Evolutionary conservation across 2,888 invertebrate species (phyloP).

Genomic region (Xanthia togata): DNA sequence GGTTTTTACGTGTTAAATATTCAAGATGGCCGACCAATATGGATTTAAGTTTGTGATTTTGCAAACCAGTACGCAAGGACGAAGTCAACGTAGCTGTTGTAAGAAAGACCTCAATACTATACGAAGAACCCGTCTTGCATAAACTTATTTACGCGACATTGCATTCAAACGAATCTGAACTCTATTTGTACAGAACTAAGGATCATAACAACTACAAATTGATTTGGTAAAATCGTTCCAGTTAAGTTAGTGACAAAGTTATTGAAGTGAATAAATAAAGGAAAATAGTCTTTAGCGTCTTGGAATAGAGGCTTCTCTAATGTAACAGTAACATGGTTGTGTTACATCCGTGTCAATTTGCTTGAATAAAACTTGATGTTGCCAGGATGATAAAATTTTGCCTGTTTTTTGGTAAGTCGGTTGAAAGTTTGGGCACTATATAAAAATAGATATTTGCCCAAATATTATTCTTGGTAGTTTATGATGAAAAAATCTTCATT

Average conservation of each 20-base stretch:
- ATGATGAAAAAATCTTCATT: not conserved
- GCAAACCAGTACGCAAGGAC: slow-evolving; percentile 44
- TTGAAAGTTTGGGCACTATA: not conserved
- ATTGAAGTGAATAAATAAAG: not conserved
- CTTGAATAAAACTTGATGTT: slow-evolving; percentile 34
- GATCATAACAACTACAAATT: slow-evolving; percentile 21
- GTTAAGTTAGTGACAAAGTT: slow-evolving; percentile 20
- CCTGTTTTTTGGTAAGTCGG: not conserved
- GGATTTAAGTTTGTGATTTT: slow-evolving; percentile 43
- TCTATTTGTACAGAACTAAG: fast-evolving
- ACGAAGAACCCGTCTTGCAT: slow-evolving; percentile 51
- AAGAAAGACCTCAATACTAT: slow-evolving; percentile 53
- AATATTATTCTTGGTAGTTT: not conserved
- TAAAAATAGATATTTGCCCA: too few species aligned
- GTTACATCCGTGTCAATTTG: slow-evolving; percentile 56
- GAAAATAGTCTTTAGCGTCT: fast-evolving
- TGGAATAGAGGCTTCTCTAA: not conserved
- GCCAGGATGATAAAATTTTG: slow-evolving; percentile 20
- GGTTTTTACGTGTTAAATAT: slow-evolving; percentile 51
- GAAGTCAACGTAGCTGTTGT: slow-evolving; percentile 11
- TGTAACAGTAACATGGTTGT: slow-evolving; percentile 9
- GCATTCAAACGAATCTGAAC: slow-evolving; percentile 8
- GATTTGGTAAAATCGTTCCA: slow-evolving; percentile 13
- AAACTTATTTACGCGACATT: not conserved
- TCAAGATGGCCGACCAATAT: slow-evolving; percentile 34